Evolutionary conservation across 2,888 invertebrate species (phyloP).

Genomic region (Tinea semifulvella): DNA sequence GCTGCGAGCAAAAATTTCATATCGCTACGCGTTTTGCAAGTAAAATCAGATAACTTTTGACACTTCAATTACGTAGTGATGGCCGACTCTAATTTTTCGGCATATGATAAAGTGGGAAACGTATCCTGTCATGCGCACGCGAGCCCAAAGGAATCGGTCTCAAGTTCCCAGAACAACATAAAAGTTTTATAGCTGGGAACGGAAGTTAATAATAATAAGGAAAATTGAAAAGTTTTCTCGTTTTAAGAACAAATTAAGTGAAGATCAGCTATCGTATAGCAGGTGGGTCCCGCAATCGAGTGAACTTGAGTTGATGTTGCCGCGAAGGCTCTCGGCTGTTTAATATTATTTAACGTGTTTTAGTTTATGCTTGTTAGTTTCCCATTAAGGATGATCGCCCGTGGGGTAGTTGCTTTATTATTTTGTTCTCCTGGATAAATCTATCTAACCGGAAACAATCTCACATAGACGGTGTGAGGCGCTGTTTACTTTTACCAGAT

Average conservation of each 20-base stretch:
- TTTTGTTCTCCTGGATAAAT: constrained; percentile 31
- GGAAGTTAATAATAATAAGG: constrained; percentile 44
- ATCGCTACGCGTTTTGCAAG: constrained; percentile 62
- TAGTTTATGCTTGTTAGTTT: constrained; percentile 50
- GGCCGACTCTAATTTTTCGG: constrained; percentile 52
- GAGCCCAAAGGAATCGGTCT: constrained; percentile 23
- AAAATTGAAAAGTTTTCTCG: constrained; percentile 48
- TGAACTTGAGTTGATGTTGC: constrained; percentile 18
- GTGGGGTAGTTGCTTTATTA: constrained; percentile 35
- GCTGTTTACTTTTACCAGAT: constrained; percentile 11
- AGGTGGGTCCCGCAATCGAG: constrained; percentile 33
- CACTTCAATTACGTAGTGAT: constrained; percentile 65
- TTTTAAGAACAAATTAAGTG: constrained; percentile 42
- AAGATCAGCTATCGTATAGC: constrained; percentile 30
- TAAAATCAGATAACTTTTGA: constrained; percentile 67
- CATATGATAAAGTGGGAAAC: constrained; percentile 37
- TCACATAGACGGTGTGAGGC: constrained; percentile 7
- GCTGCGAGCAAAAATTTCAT: constrained; percentile 59
- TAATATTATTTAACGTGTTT: constrained; percentile 43
- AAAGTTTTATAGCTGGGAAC: constrained; percentile 29
- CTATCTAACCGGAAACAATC: constrained; percentile 11
- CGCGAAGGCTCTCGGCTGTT: constrained; percentile 25
- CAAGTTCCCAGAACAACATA: constrained; percentile 51
- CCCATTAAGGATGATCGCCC: constrained; percentile 38
- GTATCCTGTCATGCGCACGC: constrained; percentile 54